A percentile compares a stretch with the other conserved stretches of the same genome.
Evolutionary conservation across 2,797 vertebrate species (phyloP).

Genomic region (Gymnopithys bicolor): DNA sequence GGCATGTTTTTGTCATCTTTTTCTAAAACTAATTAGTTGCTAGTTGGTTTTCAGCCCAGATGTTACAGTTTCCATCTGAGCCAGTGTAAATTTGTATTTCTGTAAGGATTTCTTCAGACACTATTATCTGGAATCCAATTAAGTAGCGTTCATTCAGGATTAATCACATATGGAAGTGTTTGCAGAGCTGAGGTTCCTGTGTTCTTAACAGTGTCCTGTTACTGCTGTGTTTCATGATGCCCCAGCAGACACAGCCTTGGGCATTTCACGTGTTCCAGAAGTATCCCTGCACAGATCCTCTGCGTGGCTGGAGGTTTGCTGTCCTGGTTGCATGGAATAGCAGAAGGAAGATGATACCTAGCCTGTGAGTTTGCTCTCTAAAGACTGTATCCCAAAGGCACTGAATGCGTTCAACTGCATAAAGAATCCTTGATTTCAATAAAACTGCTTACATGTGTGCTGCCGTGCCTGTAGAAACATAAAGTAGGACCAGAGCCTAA

Average conservation of each 20-base stretch:
- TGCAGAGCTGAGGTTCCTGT: background rate
- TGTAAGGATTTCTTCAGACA: slow-evolving; percentile 31
- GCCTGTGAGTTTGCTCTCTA: background rate
- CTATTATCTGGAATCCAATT: slow-evolving; percentile 27
- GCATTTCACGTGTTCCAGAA: background rate
- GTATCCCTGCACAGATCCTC: background rate
- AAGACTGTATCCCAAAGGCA: background rate
- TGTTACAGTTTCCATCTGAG: slow-evolving; percentile 26
- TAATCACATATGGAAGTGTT: slow-evolving; percentile 27
- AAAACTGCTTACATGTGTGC: slow-evolving; percentile 46
- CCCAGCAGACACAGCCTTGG: background rate
- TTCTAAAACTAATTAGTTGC: slow-evolving; percentile 1
- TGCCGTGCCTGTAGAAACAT: slow-evolving; percentile 5
- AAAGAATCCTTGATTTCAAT: slow-evolving; percentile 23
- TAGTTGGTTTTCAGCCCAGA: slow-evolving; percentile 32
- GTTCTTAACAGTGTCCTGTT: background rate
- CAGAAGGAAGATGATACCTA: background rate
- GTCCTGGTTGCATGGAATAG: background rate
- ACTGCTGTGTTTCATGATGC: background rate
- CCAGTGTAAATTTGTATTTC: slow-evolving; percentile 28
- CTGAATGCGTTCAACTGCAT: background rate
- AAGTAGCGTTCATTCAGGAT: background rate
- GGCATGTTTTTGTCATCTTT: background rate
- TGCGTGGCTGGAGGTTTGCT: background rate
- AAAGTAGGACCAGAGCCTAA: slow-evolving; percentile 31